Conservation (phyloP, 2,797 vertebrate species). For the Pangasius sanitwongsei region DNA sequence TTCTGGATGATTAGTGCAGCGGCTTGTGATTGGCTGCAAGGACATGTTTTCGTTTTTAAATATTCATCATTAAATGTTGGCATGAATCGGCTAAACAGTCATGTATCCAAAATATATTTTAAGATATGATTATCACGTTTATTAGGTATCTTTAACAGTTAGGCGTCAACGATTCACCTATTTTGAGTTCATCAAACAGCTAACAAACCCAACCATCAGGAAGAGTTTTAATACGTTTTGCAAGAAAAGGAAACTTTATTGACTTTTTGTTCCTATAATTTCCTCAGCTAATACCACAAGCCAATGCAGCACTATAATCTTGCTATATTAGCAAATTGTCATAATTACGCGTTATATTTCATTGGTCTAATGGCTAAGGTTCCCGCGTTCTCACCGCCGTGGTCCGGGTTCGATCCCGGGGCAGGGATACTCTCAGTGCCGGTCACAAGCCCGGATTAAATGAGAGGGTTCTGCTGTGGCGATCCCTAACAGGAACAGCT, state of each 20-base stretch:
- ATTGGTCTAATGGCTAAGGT: no score
- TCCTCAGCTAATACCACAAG: neutral
- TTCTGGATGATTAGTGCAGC: slow-evolving; percentile 29
- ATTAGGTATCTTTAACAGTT: neutral
- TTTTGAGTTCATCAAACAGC: neutral
- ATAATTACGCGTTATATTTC: neutral
- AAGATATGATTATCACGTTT: neutral
- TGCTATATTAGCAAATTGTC: neutral
- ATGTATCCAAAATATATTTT: neutral
- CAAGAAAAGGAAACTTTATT: neutral
- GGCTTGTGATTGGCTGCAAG: slow-evolving; percentile 1
- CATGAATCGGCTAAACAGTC: neutral
- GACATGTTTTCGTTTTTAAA: neutral
- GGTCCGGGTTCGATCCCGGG: no score
- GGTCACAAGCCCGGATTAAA: no score
- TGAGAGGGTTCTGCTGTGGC: no score
- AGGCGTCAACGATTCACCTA: neutral
- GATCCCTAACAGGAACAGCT: no score
- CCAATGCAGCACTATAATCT: neutral
- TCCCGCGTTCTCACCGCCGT: no score
- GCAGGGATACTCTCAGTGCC: no score
- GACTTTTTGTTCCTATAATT: neutral
- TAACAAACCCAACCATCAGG: neutral
- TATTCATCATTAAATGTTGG: neutral
- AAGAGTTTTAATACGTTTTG: neutral